phyloP scores from a whole-genome alignment of 2,797 vertebrate genomes.

The Sandelia bainsii region DNA sequence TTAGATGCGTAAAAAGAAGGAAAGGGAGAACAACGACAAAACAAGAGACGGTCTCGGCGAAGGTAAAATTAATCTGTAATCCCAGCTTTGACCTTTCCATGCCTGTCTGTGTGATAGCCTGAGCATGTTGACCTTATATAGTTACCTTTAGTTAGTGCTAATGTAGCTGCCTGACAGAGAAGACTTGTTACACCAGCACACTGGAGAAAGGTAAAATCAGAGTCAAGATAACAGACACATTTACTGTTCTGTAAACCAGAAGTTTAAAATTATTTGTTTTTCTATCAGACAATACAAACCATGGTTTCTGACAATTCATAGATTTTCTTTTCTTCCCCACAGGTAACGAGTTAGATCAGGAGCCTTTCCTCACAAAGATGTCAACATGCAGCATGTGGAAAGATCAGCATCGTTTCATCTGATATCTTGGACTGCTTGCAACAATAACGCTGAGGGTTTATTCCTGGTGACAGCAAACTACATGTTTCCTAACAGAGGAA shows the following conservation, averaged over 20 bases:
- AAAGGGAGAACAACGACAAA: constrained; percentile 29
- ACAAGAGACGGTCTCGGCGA: constrained; percentile 18
- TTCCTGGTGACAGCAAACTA: constrained; percentile 15
- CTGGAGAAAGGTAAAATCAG: background rate
- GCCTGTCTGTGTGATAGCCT: constrained; percentile 47
- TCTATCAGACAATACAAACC: background rate
- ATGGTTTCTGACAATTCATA: background rate
- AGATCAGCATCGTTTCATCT: constrained; percentile 8
- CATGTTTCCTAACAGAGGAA: constrained; percentile 16
- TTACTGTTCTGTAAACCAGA: background rate
- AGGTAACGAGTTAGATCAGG: constrained; percentile 35
- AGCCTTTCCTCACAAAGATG: constrained; percentile 27
- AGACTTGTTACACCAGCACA: constrained; percentile 19
- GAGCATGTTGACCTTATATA: constrained; percentile 34
- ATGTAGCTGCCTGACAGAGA: constrained; percentile 29
- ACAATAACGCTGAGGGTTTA: background rate
- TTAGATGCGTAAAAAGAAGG: constrained; percentile 9
- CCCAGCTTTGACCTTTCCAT: constrained; percentile 59
- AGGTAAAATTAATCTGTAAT: constrained; percentile 72
- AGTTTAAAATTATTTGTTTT: rapidly evolving
- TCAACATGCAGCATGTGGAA: constrained; percentile 38
- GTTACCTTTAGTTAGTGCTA: constrained; percentile 24
- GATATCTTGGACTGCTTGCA: constrained; percentile 20
- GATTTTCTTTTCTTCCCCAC: background rate
- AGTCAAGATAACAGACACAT: background rate